A percentile compares a stretch with the other conserved stretches of the same genome.
These are phyloP conservation scores for Meloe dianella DNA, from an alignment of 2,888 invertebrate genomes.

Conservation along the genomic window DNA sequence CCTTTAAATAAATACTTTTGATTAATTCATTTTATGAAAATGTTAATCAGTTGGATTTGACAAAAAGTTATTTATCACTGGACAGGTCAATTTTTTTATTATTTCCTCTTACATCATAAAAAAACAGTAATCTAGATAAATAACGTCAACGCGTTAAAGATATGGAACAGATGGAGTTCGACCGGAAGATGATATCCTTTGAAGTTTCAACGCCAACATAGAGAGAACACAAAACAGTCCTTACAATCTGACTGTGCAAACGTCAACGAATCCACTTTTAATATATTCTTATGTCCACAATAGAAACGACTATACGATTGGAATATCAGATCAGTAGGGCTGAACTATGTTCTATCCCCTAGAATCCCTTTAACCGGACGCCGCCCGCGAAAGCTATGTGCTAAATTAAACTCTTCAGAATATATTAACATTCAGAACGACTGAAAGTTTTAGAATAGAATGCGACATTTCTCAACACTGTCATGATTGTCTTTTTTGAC, in stretches of 20 bases:
- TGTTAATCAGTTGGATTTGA: slow-evolving; percentile 34
- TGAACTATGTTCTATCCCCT: slow-evolving; percentile 34
- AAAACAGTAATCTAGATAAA: slow-evolving; percentile 14
- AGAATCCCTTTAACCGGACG: slow-evolving; percentile 41
- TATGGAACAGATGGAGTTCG: slow-evolving; percentile 32
- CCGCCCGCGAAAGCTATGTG: slow-evolving; percentile 58
- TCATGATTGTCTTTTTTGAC: background rate
- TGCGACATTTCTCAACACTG: slow-evolving; percentile 19
- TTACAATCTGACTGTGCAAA: slow-evolving; percentile 54
- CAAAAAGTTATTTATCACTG: slow-evolving; percentile 37
- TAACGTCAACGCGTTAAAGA: slow-evolving; percentile 8
- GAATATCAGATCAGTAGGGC: slow-evolving; percentile 56
- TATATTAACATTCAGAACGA: slow-evolving; percentile 60
- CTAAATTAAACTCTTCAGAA: slow-evolving; percentile 61
- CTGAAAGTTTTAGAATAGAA: slow-evolving; percentile 46
- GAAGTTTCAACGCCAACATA: slow-evolving; percentile 47
- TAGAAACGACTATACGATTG: slow-evolving; percentile 57
- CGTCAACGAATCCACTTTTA: slow-evolving; percentile 61
- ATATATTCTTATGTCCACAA: slow-evolving; percentile 61
- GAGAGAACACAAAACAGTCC: slow-evolving; percentile 29
- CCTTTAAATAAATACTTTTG: slow-evolving; percentile 22
- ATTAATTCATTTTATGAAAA: slow-evolving; percentile 40
- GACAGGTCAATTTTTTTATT: background rate
- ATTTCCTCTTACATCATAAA: slow-evolving; percentile 2
- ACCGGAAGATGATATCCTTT: slow-evolving; percentile 49